Evolutionary conservation across 2,113 vertebrate species (phyloP).

Genomic region (Colinus virginianus): DNA sequence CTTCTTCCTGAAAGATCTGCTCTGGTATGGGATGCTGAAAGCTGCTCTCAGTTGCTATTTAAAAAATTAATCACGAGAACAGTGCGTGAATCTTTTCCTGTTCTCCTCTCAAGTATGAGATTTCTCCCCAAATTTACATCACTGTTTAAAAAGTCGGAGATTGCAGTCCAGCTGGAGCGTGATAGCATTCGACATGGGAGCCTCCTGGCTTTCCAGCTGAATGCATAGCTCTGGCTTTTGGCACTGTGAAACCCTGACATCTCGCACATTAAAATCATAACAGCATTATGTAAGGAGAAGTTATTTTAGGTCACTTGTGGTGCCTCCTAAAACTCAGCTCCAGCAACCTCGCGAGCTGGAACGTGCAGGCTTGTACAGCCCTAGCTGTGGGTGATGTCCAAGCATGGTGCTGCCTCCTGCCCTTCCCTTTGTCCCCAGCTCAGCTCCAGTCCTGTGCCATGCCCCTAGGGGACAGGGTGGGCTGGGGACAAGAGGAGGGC

Average conservation of each 20-base stretch:
- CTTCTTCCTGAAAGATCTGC: neutral
- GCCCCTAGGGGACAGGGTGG: neutral
- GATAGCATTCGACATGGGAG: conserved; percentile 23
- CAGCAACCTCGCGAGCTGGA: neutral
- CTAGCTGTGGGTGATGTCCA: rapidly evolving
- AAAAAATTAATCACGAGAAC: neutral
- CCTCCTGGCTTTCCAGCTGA: conserved; percentile 42
- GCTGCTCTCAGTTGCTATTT: neutral
- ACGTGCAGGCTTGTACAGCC: neutral
- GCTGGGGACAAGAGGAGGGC: neutral
- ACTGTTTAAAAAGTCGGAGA: neutral
- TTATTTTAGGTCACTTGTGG: conserved; percentile 46
- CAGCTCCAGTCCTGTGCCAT: neutral
- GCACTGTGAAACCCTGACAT: conserved; percentile 42
- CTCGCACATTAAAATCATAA: conserved; percentile 40
- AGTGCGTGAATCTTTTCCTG: neutral
- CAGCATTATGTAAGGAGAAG: conserved; percentile 61
- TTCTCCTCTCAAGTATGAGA: neutral
- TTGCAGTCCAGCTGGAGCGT: conserved; percentile 51
- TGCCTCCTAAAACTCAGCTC: neutral
- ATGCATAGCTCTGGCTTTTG: conserved; percentile 49
- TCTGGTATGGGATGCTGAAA: neutral
- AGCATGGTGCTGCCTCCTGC: neutral
- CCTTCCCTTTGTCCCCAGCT: neutral
- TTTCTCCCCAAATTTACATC: neutral